phyloP scores from a whole-genome alignment of 2,888 invertebrate species.

The Enchytraeus crypticus region DNA sequence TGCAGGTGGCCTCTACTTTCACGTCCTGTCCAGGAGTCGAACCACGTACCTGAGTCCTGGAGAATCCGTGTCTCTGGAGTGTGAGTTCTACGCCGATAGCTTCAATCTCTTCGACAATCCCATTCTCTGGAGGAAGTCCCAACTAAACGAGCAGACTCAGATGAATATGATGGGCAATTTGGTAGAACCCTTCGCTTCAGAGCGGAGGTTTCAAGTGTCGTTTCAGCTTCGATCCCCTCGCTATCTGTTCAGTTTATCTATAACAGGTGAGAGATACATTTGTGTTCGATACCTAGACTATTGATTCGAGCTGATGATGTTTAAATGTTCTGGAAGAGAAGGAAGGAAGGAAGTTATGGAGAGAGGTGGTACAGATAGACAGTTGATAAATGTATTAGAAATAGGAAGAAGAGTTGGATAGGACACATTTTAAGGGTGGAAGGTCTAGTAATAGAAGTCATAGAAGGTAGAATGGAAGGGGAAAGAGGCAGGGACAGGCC shows the following conservation, averaged over 20 bases:
- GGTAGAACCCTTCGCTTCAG: background rate
- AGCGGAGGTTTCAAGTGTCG: background rate
- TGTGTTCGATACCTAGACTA: too few species aligned
- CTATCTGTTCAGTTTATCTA: background rate
- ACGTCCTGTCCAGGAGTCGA: constrained; percentile 3
- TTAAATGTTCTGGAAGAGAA: background rate
- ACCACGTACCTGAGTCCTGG: background rate
- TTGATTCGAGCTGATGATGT: background rate
- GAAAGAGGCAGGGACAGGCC: too few species aligned
- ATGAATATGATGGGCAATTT: constrained; percentile 12
- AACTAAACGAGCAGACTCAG: constrained; percentile 4
- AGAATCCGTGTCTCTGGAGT: background rate
- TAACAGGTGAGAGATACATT: too few species aligned
- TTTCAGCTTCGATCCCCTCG: constrained; percentile 1
- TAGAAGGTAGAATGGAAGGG: too few species aligned
- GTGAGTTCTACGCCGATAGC: constrained; percentile 8
- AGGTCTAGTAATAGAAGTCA: too few species aligned
- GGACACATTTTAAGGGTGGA: too few species aligned
- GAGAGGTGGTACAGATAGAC: too few species aligned
- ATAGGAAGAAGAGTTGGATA: too few species aligned
- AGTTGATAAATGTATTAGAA: too few species aligned
- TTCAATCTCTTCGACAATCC: constrained; percentile 10
- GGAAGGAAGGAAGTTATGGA: too few species aligned
- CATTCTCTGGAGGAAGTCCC: constrained; percentile 5
- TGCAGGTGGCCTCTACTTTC: background rate